Percentiles rank a stretch among this genome's conserved stretches.
Evolutionary conservation across 2,113 vertebrate species (phyloP).

Genomic region (Dipodomys stephensi): DNA sequence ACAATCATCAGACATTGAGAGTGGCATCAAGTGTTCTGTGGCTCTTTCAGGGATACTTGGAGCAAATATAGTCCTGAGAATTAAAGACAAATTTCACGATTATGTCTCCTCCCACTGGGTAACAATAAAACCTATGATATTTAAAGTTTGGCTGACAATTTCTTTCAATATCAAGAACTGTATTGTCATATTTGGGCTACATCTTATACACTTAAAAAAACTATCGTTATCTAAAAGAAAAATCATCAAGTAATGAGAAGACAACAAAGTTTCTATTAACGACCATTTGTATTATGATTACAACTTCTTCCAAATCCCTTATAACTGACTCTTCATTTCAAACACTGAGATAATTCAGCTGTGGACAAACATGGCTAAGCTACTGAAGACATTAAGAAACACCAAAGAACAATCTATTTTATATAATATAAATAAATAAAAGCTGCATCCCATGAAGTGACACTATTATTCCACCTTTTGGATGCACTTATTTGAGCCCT

Average conservation of each 20-base stretch:
- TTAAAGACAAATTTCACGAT: background rate
- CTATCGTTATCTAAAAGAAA: background rate
- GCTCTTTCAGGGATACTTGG: background rate
- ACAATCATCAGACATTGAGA: background rate
- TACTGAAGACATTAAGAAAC: background rate
- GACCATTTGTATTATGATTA: background rate
- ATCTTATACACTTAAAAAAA: conserved; percentile 30
- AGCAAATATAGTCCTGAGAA: background rate
- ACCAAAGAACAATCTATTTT: background rate
- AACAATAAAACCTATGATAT: background rate
- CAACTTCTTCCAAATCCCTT: background rate
- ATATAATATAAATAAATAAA: conserved; percentile 14
- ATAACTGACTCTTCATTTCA: background rate
- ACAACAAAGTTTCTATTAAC: background rate
- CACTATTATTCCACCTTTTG: background rate
- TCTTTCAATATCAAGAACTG: conserved; percentile 29
- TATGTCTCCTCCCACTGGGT: background rate
- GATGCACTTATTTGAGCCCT: background rate
- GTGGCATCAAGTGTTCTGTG: background rate
- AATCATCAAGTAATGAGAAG: background rate
- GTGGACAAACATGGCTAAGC: background rate
- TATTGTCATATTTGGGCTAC: background rate
- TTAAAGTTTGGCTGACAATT: background rate
- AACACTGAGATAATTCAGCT: background rate
- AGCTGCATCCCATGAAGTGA: background rate